These are phyloP conservation scores for Lutraria lutraria DNA, from an alignment of 2,888 invertebrate genomes.

Conservation along the genomic window DNA sequence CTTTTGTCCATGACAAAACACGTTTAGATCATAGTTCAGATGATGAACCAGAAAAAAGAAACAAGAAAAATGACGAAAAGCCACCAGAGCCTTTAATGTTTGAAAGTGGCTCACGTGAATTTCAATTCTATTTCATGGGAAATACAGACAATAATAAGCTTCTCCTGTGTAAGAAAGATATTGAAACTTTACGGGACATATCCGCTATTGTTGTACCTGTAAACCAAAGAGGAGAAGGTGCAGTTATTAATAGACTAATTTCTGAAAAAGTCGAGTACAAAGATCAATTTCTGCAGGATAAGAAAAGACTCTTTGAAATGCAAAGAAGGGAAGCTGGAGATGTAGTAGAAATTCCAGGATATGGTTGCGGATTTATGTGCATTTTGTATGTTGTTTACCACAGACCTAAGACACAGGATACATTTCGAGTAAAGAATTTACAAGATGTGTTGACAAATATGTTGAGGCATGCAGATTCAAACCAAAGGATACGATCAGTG, in stretches of 20 bases:
- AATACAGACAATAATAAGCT: background rate
- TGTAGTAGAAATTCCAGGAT: background rate
- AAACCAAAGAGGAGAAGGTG: background rate
- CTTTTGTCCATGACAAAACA: background rate
- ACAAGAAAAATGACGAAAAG: background rate
- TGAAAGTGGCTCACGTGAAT: background rate
- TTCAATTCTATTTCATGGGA: background rate
- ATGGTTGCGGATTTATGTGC: slow-evolving; percentile 13
- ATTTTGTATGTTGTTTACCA: background rate
- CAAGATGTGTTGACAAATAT: background rate
- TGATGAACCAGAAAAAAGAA: background rate
- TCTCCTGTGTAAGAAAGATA: background rate
- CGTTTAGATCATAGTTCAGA: background rate
- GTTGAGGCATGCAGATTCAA: background rate
- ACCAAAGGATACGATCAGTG: background rate
- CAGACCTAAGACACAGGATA: background rate
- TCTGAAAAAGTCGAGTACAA: background rate
- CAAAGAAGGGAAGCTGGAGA: background rate
- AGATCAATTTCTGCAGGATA: background rate
- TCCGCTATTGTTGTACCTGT: background rate
- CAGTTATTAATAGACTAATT: background rate
- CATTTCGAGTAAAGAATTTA: background rate
- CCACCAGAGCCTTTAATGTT: background rate
- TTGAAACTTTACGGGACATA: background rate
- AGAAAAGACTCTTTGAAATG: background rate